phyloP scores from a whole-genome alignment of 2,797 vertebrate genomes.

The Sus cebifrons region DNA sequence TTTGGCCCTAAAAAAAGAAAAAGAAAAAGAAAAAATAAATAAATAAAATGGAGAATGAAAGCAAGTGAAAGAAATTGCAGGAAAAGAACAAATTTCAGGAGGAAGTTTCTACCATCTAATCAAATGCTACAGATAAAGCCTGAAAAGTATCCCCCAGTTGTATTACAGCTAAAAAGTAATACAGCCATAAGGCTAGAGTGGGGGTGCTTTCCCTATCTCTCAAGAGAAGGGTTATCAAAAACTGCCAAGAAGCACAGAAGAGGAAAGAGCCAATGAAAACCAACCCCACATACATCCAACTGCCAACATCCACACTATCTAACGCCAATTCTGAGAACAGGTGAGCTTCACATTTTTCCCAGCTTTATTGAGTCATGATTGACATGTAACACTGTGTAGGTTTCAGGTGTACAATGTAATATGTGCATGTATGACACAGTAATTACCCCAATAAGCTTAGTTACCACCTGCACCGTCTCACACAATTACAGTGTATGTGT shows the following conservation, averaged over 20 bases:
- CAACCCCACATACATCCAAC: not conserved
- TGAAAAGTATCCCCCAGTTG: not conserved
- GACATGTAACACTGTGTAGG: not conserved
- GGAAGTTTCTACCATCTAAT: not conserved
- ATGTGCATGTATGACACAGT: not conserved
- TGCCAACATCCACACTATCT: not conserved
- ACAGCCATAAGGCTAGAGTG: not conserved
- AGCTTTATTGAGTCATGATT: not conserved
- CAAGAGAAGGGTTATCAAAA: not conserved
- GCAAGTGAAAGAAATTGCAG: not conserved
- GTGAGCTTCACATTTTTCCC: not conserved
- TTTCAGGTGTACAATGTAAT: not conserved
- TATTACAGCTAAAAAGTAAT: not conserved
- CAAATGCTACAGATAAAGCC: not conserved
- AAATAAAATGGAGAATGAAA: not conserved
- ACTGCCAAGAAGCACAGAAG: not conserved
- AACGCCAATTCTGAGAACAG: not conserved
- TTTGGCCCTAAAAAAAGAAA: too few relatives aligned
- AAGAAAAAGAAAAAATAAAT: too few relatives aligned
- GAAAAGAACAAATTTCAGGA: slow-evolving; percentile 10
- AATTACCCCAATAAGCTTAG: not conserved
- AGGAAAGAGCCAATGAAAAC: not conserved
- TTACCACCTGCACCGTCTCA: not conserved
- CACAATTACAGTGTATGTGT: not conserved
- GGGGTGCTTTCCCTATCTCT: not conserved